Conservation (phyloP, 2,113 vertebrate genomes). For the Stegostoma tigrinum region DNA sequence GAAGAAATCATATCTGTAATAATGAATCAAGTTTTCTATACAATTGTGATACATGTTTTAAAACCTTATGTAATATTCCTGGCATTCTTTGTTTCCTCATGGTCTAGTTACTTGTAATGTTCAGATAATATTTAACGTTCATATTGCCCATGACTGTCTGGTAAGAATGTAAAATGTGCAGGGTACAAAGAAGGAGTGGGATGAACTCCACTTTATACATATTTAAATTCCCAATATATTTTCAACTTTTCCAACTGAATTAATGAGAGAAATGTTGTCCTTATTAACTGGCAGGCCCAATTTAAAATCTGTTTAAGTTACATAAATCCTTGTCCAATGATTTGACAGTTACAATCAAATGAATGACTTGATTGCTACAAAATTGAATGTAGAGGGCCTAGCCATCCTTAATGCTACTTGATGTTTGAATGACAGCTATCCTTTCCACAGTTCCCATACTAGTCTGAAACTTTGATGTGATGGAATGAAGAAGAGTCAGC, state of each 20-base stretch:
- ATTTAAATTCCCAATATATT: background rate
- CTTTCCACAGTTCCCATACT: too few relatives aligned
- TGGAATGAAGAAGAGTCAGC: too few relatives aligned
- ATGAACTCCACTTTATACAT: background rate
- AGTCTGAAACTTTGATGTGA: too few relatives aligned
- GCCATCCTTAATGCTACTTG: too few relatives aligned
- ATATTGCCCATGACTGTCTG: background rate
- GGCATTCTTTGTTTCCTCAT: background rate
- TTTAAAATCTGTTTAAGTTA: too few relatives aligned
- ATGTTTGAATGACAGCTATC: too few relatives aligned
- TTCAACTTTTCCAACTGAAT: background rate
- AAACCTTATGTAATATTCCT: background rate
- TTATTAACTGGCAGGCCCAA: background rate
- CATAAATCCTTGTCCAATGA: background rate
- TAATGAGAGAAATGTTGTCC: background rate
- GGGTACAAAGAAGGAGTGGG: background rate
- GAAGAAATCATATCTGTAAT: background rate
- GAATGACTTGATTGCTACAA: background rate
- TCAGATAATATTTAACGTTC: background rate
- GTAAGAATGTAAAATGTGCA: background rate
- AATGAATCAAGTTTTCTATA: background rate
- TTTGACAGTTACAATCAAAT: background rate
- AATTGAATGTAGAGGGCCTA: too few relatives aligned
- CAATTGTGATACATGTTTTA: background rate
- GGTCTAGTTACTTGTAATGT: background rate